These are phyloP conservation scores for Scomberomorus guttatus DNA, from an alignment of 2,797 vertebrate genomes.

Conservation along the genomic window DNA sequence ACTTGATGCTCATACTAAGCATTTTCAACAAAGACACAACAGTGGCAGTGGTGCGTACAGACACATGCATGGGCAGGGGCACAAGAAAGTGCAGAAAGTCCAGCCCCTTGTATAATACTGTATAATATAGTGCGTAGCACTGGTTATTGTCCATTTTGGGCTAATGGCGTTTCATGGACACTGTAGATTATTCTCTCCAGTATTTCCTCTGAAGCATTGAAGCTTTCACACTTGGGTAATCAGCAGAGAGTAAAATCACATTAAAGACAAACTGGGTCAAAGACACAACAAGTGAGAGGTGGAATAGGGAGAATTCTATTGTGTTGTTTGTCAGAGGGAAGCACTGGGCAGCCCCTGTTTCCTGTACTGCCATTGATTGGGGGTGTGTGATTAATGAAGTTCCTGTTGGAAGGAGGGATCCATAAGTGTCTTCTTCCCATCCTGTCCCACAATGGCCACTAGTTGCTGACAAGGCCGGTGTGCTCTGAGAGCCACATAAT, in stretches of 20 bases:
- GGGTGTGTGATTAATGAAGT: slow-evolving; percentile 76
- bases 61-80: not conserved
- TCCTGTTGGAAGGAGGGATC: slow-evolving; percentile 63
- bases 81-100: not conserved
- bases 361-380: slow-evolving; percentile 69
- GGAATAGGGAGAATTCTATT: slow-evolving; percentile 60
- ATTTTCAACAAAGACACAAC: not conserved
- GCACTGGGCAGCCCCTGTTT: slow-evolving; percentile 53
- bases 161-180: slow-evolving; percentile 13
- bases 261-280: slow-evolving; percentile 57
- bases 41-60: not conserved
- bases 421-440: slow-evolving; percentile 62
- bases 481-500: not conserved
- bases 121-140: not conserved
- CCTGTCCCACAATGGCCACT: slow-evolving; percentile 51
- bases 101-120: not conserved
- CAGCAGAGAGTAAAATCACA: slow-evolving; percentile 45
- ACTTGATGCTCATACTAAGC: not conserved
- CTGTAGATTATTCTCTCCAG: slow-evolving; percentile 1
- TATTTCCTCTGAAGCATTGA: slow-evolving; percentile 28
- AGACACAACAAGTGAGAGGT: slow-evolving; percentile 54
- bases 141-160: not conserved
- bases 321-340: slow-evolving; percentile 54
- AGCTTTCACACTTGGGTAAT: slow-evolving; percentile 15
- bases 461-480: slow-evolving; percentile 45